Evolutionary conservation across 2,113 vertebrate genomes (phyloP).

Genomic region (Delphinus delphis): DNA sequence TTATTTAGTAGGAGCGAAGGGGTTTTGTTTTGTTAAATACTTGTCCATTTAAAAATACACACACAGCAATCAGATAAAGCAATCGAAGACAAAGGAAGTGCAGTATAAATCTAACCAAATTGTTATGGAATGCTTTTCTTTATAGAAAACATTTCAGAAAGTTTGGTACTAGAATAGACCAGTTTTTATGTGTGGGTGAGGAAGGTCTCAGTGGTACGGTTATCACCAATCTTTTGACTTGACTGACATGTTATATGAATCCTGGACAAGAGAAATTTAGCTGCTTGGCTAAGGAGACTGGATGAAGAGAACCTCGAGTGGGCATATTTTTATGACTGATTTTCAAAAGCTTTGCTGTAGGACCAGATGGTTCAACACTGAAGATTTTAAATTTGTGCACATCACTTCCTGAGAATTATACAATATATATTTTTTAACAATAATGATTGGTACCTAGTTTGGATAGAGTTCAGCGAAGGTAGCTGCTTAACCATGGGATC

Average conservation of each 20-base stretch:
- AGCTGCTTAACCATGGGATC: background rate
- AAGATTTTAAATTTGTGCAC: background rate
- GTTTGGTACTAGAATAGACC: background rate
- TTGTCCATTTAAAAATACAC: background rate
- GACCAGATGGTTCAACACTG: background rate
- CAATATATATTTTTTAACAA: background rate
- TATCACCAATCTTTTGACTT: background rate
- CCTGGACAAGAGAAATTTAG: background rate
- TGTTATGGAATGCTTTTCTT: background rate
- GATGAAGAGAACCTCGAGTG: background rate
- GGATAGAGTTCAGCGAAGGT: background rate
- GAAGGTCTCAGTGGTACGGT: background rate
- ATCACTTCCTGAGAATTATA: background rate
- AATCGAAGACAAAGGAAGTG: background rate
- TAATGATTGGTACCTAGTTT: background rate
- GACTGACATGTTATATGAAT: background rate
- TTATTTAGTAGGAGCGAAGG: background rate
- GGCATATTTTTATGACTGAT: background rate
- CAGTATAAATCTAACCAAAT: background rate
- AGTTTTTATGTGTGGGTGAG: background rate
- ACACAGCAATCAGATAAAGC: background rate
- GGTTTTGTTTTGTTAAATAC: conserved; percentile 23
- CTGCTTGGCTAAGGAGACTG: background rate
- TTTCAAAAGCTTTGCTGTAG: conserved; percentile 4
- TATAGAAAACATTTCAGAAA: background rate